Percentiles rank a stretch among this genome's conserved stretches.
These are phyloP conservation scores for Heliconius melpomene DNA, from an alignment of 1,140 invertebrate genomes.

Conservation along the genomic window DNA sequence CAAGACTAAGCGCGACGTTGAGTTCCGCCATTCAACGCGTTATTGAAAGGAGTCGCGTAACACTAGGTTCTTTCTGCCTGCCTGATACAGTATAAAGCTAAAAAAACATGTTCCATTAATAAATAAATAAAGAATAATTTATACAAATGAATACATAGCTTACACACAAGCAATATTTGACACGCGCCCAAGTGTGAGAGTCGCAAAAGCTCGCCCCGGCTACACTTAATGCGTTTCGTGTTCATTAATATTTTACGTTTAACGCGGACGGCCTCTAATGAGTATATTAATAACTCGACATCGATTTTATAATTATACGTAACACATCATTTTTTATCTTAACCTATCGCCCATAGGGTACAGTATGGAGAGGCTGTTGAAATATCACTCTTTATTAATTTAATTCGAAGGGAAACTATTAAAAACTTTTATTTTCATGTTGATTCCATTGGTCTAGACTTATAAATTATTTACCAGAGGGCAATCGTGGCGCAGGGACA, in stretches of 20 bases:
- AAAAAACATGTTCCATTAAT: too few species aligned
- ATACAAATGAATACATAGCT: not conserved
- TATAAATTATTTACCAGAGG: too few species aligned
- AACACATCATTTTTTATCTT: not conserved
- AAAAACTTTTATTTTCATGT: too few species aligned
- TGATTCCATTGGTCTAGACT: too few species aligned
- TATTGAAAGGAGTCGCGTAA: too few species aligned
- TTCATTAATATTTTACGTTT: constrained; percentile 20
- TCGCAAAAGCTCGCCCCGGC: constrained; percentile 16
- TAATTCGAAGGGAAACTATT: too few species aligned
- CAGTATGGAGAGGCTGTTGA: not conserved
- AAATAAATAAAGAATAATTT: too few species aligned
- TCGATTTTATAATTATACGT: constrained; percentile 2
- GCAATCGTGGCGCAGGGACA: too few species aligned
- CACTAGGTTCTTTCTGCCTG: too few species aligned
- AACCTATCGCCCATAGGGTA: not conserved
- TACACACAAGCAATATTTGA: not conserved
- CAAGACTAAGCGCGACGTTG: too few species aligned
- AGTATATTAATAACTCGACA: constrained; percentile 21
- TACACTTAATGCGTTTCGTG: constrained; percentile 2
- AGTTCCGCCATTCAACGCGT: too few species aligned
- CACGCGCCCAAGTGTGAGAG: not conserved
- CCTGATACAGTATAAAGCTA: too few species aligned
- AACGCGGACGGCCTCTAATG: constrained; percentile 20
- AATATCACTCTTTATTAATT: not conserved